Evolutionary conservation across 2,797 vertebrate species (phyloP).

Genomic region (Coreius guichenoti): DNA sequence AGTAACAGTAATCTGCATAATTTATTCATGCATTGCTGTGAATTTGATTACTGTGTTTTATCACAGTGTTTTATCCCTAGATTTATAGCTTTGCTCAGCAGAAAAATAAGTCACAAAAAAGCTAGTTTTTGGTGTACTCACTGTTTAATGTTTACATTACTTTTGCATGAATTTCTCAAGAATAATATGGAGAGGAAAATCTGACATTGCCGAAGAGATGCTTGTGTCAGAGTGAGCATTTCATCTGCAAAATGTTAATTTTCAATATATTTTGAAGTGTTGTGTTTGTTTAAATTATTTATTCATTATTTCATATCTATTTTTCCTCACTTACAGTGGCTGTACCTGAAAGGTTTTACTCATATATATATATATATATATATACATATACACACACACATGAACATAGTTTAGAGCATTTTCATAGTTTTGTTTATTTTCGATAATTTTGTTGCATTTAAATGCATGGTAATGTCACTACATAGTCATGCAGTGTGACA

Average conservation of each 20-base stretch:
- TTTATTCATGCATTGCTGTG: neutral
- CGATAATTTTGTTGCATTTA: neutral
- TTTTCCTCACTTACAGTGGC: neutral
- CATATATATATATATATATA: no score
- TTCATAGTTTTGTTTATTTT: neutral
- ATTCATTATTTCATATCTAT: neutral
- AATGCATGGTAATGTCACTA: neutral
- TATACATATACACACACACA: no score
- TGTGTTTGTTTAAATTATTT: neutral
- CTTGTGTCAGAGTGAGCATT: neutral
- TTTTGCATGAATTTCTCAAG: neutral
- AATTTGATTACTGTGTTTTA: neutral
- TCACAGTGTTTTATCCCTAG: neutral
- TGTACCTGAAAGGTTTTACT: neutral
- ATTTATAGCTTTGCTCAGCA: neutral
- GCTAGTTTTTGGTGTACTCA: neutral
- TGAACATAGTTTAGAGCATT: neutral
- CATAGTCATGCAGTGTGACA: neutral
- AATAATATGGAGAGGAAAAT: neutral
- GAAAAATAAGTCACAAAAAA: neutral
- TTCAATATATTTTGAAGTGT: neutral
- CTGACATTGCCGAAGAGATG: neutral
- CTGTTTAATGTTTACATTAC: neutral
- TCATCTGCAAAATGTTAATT: neutral
- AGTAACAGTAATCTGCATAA: neutral